Evolutionary conservation across 1,140 invertebrate genomes (phyloP), one percentile per base, ranked within the genome.

Genomic region (Planococcus citri): DNA sequence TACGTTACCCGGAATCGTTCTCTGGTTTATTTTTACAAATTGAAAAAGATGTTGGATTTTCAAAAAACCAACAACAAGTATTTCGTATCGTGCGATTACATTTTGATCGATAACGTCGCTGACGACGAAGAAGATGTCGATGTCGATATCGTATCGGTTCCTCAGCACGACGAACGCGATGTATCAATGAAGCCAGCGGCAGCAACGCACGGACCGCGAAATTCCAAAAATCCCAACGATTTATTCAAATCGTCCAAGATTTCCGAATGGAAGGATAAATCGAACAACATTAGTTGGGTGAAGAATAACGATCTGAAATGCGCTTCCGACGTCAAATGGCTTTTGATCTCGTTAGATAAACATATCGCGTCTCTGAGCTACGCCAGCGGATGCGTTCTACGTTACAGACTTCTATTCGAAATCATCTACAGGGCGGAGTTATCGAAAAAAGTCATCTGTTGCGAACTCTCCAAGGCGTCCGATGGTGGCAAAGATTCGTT

Each of bases 31-130:
- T 17, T 24, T 6, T 64, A 25, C 9, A 24, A 27, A 10, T 25
- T 64, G 22, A 22, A 64, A 17, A 24, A 27, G 10, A 64, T 64
- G 21, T 64, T 64, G 22, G 22, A 27, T 20, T 27, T 64, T 25
- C 60, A 64, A 64, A 64, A 27, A 27, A 24, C 8, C 22, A 64
- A 64, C 20, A 64, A 64, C 60, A 64, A 25, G 24, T 64, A 25
- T 64, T 27, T 64, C 60, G 10, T 14, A 4, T 4, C 6, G 1
- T 64, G 60, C 25, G 22, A 27, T 20, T 64, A 64, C 25, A 9
- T 64, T 9, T 3, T 9, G 10, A 24, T 64, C 3, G 22, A 27
- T 25, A 6, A 17, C 8, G 60, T 3, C 51, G 21, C 21, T 6
- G 25, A 64, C 17, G 51, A 58, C 8, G 17, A 22, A 3, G 60